These are phyloP conservation scores for Lagenorhynchus albirostris DNA, from an alignment of 2,113 vertebrate genomes.

Conservation along the genomic window DNA sequence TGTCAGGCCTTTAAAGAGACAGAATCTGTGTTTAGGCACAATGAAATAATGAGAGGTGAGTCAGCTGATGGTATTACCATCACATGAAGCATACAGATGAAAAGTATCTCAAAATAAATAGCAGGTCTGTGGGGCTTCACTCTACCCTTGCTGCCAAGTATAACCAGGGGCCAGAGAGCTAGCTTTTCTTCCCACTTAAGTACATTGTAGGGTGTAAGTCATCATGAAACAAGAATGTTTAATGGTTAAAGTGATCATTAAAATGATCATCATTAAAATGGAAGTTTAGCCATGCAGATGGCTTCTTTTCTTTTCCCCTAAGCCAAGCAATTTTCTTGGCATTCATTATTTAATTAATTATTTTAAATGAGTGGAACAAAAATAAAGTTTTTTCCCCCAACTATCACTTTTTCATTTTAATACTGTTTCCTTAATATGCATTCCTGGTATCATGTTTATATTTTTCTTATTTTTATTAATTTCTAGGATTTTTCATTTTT, in stretches of 20 bases:
- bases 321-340: neutral
- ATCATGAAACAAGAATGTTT: neutral
- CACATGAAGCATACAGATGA: neutral
- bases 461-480: neutral
- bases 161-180: neutral
- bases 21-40: conserved; percentile 27
- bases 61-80: neutral
- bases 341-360: neutral
- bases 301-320: neutral
- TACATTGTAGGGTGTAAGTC: neutral
- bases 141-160: neutral
- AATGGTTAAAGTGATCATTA: neutral
- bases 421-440: neutral
- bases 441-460: neutral
- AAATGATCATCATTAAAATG: neutral
- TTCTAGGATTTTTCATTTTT: conserved; percentile 12
- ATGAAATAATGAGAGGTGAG: conserved; percentile 1
- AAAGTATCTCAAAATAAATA: neutral
- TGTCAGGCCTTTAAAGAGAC: neutral
- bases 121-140: neutral
- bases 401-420: neutral
- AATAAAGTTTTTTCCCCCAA: neutral
- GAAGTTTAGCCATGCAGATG: neutral
- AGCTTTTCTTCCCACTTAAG: neutral
- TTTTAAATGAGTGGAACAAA: neutral